Evolutionary conservation across 2,888 invertebrate genomes (phyloP).

Genomic region (Cynaeus angustus): DNA sequence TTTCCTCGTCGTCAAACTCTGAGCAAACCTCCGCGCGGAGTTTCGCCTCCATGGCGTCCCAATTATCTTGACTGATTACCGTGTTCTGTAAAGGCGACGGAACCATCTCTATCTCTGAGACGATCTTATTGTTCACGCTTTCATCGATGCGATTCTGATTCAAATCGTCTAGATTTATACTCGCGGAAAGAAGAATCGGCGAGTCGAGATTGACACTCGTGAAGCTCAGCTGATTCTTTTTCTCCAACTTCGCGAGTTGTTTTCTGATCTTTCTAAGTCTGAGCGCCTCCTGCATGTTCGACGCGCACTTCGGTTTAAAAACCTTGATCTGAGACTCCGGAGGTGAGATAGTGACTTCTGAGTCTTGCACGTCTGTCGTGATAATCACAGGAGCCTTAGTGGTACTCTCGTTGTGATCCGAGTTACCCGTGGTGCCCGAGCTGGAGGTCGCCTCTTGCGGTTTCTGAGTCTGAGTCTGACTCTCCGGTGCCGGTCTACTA

Average conservation of each 20-base stretch:
- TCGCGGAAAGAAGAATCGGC: constrained; percentile 33
- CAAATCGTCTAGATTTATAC: constrained; percentile 44
- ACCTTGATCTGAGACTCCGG: constrained; percentile 65
- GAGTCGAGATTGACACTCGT: constrained; percentile 56
- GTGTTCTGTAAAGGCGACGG: constrained; percentile 54
- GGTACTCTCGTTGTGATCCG: constrained; percentile 59
- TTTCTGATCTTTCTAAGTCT: constrained; percentile 80
- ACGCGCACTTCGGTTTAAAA: constrained; percentile 81
- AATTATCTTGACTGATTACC: constrained; percentile 67
- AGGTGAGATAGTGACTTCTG: constrained; percentile 35
- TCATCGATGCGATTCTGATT: constrained; percentile 21
- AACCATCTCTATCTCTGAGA: constrained; percentile 24
- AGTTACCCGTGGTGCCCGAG: constrained; percentile 64
- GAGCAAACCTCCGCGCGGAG: constrained; percentile 62
- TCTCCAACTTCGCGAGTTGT: constrained; percentile 77
- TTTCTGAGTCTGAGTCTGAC: constrained; percentile 65
- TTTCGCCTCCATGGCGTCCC: constrained; percentile 69
- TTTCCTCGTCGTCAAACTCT: constrained; percentile 38
- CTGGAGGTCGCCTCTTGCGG: constrained; percentile 54
- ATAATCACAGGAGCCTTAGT: constrained; percentile 37
- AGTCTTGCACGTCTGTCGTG: constrained; percentile 22
- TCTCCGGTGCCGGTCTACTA: constrained; percentile 66
- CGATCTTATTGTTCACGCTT: constrained; percentile 26
- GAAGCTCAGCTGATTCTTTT: constrained; percentile 66
- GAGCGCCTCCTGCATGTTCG: constrained; percentile 80